Evolutionary conservation across 2,888 invertebrate species (phyloP).

Genomic region (Xylophagus ater): DNA sequence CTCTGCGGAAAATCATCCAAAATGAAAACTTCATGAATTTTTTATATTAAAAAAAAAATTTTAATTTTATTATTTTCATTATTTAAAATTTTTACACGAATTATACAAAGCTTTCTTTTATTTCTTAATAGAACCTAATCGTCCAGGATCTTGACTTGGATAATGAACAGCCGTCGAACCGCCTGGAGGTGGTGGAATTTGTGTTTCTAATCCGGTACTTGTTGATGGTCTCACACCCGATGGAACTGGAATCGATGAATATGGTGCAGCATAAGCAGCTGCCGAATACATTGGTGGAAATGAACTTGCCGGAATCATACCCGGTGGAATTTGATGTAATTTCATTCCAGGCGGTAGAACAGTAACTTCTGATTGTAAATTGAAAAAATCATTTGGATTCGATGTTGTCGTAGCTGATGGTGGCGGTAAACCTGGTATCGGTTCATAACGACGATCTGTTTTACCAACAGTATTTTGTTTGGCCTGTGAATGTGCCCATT

Average conservation of each 20-base stretch:
- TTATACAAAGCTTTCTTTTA: no score
- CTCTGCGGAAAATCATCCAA: no score
- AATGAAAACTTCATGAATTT: no score
- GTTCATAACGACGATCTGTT: constrained; percentile 48
- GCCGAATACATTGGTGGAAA: constrained; percentile 27
- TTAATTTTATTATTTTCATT: no score
- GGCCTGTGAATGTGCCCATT: constrained; percentile 96
- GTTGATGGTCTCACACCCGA: constrained; percentile 33
- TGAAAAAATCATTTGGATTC: constrained; percentile 53
- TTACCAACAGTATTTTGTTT: constrained; percentile 45
- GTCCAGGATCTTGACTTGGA: constrained; percentile 93
- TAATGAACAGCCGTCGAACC: constrained; percentile 67
- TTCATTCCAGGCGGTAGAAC: constrained; percentile 40
- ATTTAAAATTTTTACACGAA: no score
- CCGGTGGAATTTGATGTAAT: constrained; percentile 36
- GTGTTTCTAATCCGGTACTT: constrained; percentile 21
- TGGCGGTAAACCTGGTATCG: constrained; percentile 68
- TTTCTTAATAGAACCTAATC: constrained; percentile 60
- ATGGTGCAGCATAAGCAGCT: constrained; percentile 38
- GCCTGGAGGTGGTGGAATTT: constrained; percentile 39
- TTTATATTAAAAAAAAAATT: no score
- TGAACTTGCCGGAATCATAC: constrained; percentile 34
- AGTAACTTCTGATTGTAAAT: constrained; percentile 42
- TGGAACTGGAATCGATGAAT: constrained; percentile 27
- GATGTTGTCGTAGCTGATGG: constrained; percentile 45